Evolutionary conservation across 2,113 vertebrate species (phyloP).

Genomic region (Ochotona curzoniae): DNA sequence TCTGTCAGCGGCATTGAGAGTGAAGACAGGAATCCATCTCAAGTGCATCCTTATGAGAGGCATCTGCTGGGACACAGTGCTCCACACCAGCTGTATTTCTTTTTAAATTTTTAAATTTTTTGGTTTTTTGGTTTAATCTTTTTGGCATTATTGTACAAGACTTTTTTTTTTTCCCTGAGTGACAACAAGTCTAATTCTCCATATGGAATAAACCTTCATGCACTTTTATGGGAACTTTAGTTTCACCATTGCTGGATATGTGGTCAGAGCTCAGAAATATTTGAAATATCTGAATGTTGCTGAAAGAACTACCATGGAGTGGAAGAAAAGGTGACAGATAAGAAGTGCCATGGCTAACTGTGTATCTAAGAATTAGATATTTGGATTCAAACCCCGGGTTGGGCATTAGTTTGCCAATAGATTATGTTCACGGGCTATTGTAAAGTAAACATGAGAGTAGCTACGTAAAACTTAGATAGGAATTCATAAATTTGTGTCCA

Average conservation of each 20-base stretch:
- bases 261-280: background rate
- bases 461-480: background rate
- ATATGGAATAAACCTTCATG: background rate
- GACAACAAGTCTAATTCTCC: background rate
- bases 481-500: background rate
- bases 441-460: background rate
- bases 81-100: too few species aligned
- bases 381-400: background rate
- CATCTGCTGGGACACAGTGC: too few species aligned
- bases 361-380: background rate
- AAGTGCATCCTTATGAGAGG: too few species aligned
- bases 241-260: background rate
- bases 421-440: background rate
- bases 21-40: too few species aligned
- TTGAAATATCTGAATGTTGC: background rate
- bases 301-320: background rate
- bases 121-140: background rate
- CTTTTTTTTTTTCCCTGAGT: background rate
- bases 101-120: background rate
- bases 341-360: fast-evolving
- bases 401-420: background rate
- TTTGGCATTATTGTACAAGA: background rate
- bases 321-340: background rate
- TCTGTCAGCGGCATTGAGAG: too few species aligned
- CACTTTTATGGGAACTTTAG: background rate